Percentiles rank a stretch among this genome's conserved stretches.
Conservation (phyloP, 1,140 invertebrate species). For the Vanessa atalanta region DNA sequence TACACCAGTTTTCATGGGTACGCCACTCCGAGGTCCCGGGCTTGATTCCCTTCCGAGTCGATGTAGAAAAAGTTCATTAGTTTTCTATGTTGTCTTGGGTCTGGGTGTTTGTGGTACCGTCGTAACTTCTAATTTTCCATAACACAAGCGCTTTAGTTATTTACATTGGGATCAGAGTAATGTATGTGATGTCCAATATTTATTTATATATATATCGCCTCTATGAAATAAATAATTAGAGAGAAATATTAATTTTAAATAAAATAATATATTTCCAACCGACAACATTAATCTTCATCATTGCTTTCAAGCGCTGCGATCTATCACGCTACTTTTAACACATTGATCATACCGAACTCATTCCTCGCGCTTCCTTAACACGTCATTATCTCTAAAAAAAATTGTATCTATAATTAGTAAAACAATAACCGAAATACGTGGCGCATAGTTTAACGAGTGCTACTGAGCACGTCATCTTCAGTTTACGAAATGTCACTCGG, state of each 20-base stretch:
- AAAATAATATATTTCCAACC: slow-evolving; percentile 4
- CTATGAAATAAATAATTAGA: neutral
- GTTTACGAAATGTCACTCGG: slow-evolving; percentile 67
- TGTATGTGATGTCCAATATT: too few relatives aligned
- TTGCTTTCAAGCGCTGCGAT: slow-evolving; percentile 34
- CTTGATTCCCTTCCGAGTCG: too few relatives aligned
- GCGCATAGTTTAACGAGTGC: slow-evolving; percentile 30
- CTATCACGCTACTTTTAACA: slow-evolving; percentile 28
- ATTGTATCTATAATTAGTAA: slow-evolving; percentile 59
- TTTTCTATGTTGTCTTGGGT: too few relatives aligned
- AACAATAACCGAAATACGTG: slow-evolving; percentile 38
- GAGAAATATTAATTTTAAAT: slow-evolving; percentile 1
- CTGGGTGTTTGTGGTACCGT: too few relatives aligned
- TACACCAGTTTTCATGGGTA: too few relatives aligned
- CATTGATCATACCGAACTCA: neutral
- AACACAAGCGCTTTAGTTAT: too few relatives aligned
- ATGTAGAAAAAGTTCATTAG: too few relatives aligned
- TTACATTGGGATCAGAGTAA: too few relatives aligned
- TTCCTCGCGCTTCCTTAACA: slow-evolving; percentile 42
- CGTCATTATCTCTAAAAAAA: slow-evolving; percentile 42
- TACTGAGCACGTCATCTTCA: slow-evolving; percentile 62
- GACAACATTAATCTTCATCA: slow-evolving; percentile 33
- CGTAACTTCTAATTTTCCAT: too few relatives aligned
- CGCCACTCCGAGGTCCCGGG: too few relatives aligned
- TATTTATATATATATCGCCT: too few relatives aligned